phyloP scores from a whole-genome alignment of 2,113 vertebrate genomes.

The Eulacestoma nigropectus region DNA sequence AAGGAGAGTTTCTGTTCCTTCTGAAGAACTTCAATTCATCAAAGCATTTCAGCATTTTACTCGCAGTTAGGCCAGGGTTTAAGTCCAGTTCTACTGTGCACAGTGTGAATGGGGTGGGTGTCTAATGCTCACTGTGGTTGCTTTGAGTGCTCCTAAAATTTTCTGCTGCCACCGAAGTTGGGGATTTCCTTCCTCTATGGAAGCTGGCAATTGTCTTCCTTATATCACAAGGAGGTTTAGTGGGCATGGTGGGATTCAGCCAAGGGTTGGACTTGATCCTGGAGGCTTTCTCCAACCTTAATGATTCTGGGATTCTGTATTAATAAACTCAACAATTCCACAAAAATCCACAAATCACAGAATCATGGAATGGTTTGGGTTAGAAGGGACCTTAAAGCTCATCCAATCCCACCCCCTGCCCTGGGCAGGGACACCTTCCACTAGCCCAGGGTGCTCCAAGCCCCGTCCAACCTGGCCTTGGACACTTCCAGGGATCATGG shows the following conservation, averaged over 20 bases:
- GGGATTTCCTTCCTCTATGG: not conserved
- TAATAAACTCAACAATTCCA: not conserved
- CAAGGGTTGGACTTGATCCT: not conserved
- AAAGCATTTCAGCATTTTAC: not conserved
- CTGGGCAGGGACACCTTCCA: not conserved
- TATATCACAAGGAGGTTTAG: not conserved
- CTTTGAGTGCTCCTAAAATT: not conserved
- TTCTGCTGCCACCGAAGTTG: not conserved
- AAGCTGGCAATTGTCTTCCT: not conserved
- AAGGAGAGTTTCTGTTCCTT: not conserved
- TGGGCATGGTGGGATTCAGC: not conserved
- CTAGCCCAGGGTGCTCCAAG: rapidly evolving
- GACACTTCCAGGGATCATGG: not conserved
- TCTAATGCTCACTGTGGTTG: rapidly evolving
- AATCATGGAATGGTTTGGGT: not conserved
- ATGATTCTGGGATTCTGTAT: not conserved
- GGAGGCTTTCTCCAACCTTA: not conserved
- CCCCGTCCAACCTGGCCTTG: rapidly evolving
- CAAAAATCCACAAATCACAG: not conserved
- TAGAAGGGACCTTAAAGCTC: not conserved
- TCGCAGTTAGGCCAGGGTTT: not conserved
- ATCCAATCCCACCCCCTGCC: rapidly evolving
- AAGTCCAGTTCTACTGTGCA: not conserved
- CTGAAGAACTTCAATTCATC: not conserved
- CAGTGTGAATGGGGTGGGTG: not conserved